These are phyloP conservation scores for Tigriopus japonicus DNA, from an alignment of 1,140 invertebrate genomes.

Conservation along the genomic window DNA sequence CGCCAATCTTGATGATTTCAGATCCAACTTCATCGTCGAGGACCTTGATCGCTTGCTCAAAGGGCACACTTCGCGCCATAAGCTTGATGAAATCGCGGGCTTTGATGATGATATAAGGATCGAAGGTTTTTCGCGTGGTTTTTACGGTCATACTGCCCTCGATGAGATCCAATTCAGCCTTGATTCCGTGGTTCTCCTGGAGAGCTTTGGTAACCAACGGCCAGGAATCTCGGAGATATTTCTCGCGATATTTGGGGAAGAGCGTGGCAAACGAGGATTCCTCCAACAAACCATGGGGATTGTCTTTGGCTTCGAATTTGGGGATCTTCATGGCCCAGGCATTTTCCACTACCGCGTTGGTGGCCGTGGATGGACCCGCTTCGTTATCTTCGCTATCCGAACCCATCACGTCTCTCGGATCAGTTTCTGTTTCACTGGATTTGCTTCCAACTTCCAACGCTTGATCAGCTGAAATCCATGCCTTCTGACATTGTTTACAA, in stretches of 20 bases:
- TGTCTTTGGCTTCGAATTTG: conserved; percentile 71
- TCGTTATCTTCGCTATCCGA: too few species aligned
- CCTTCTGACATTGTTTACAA: too few species aligned
- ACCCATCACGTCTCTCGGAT: too few species aligned
- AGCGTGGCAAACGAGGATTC: conserved; percentile 60
- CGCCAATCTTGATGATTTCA: conserved; percentile 94
- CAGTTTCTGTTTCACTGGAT: too few species aligned
- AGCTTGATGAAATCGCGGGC: conserved; percentile 90
- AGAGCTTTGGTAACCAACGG: conserved; percentile 74
- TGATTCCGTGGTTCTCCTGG: conserved; percentile 44
- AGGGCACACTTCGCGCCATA: conserved; percentile 84
- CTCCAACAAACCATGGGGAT: conserved; percentile 55
- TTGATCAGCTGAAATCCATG: too few species aligned
- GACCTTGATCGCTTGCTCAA: conserved; percentile 72
- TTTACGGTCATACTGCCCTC: conserved; percentile 88
- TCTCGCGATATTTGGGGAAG: conserved; percentile 83
- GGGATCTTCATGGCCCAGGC: conserved; percentile 78
- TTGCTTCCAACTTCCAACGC: too few species aligned
- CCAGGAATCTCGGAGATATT: conserved; percentile 91
- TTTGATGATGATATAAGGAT: conserved; percentile 94
- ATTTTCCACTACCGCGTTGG: conserved; percentile 43
- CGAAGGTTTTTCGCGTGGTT: conserved; percentile 95
- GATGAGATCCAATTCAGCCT: conserved; percentile 78
- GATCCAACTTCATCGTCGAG: conserved; percentile 66
- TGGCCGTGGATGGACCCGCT: background rate